These are phyloP conservation scores for Micromussa lordhowensis DNA, from an alignment of 92 coral and sea anemone genomes.

Conservation along the genomic window DNA sequence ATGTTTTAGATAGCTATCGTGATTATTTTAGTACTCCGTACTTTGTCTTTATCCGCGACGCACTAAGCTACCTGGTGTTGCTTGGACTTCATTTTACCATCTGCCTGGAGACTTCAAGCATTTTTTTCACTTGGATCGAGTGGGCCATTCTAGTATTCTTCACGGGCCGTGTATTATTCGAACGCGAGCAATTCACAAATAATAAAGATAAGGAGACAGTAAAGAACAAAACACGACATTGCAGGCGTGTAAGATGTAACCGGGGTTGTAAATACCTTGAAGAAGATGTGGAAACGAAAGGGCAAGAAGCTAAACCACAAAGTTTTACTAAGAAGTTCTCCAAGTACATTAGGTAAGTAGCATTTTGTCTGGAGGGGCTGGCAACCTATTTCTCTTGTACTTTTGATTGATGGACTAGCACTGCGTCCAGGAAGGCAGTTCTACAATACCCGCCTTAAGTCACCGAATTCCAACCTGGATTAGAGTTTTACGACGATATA, in stretches of 20 bases:
- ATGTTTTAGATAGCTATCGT: background rate
- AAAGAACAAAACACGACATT: background rate
- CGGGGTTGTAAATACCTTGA: background rate
- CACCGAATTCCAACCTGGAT: background rate
- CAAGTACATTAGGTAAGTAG: background rate
- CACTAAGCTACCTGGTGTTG: background rate
- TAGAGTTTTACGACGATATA: no score
- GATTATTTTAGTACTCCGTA: slow-evolving; percentile 3
- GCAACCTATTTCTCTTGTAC: background rate
- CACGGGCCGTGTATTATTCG: background rate
- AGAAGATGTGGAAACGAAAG: background rate
- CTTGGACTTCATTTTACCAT: background rate
- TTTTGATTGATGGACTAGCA: background rate
- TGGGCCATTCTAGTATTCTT: slow-evolving; percentile 8
- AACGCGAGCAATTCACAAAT: background rate
- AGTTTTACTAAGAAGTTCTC: background rate
- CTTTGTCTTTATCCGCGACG: slow-evolving; percentile 4
- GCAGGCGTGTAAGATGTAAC: background rate
- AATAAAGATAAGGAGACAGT: background rate
- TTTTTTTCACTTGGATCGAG: background rate
- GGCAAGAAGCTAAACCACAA: background rate
- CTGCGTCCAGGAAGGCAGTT: background rate
- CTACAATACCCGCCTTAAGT: background rate
- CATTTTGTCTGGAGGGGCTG: no score
- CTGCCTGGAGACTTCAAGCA: background rate